These are phyloP conservation scores for Eumeta japonica DNA, from an alignment of 1,140 invertebrate genomes.

Conservation along the genomic window DNA sequence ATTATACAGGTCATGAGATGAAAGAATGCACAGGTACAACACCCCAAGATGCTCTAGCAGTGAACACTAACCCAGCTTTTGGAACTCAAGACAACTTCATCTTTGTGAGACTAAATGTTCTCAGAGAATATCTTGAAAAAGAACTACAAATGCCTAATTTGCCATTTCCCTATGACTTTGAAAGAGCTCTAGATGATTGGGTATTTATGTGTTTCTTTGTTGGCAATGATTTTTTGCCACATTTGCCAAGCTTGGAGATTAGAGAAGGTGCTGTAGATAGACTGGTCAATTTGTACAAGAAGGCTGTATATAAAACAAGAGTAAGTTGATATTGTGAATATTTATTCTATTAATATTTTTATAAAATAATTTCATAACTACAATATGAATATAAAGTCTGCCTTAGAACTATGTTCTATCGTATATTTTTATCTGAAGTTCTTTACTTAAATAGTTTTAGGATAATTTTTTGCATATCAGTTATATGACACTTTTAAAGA, in stretches of 20 bases:
- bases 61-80: slow-evolving; percentile 57
- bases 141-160: slow-evolving; percentile 92
- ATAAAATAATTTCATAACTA: too few species aligned
- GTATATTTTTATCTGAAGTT: too few species aligned
- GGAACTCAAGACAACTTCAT: slow-evolving; percentile 79
- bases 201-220: slow-evolving; percentile 99
- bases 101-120: slow-evolving; percentile 87
- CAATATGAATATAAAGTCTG: too few species aligned
- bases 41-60: slow-evolving; percentile 37
- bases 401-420: too few species aligned
- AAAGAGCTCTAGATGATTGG: slow-evolving; percentile 95
- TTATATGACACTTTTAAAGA: too few species aligned
- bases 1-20: slow-evolving; percentile 89
- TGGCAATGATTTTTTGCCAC: slow-evolving; percentile 98
- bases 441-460: too few species aligned
- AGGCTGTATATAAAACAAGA: slow-evolving; percentile 88
- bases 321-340: slow-evolving; percentile 47
- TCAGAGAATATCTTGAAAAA: slow-evolving; percentile 92
- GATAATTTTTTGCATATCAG: too few species aligned
- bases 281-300: slow-evolving; percentile 92
- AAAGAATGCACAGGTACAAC: slow-evolving; percentile 84
- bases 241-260: slow-evolving; percentile 97
- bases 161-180: slow-evolving; percentile 88
- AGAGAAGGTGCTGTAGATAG: slow-evolving; percentile 96
- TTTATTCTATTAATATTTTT: background rate